Base-by-base conservation (phyloP, 2,113 vertebrate species). In the Tricholaema leucomelas region DNA sequence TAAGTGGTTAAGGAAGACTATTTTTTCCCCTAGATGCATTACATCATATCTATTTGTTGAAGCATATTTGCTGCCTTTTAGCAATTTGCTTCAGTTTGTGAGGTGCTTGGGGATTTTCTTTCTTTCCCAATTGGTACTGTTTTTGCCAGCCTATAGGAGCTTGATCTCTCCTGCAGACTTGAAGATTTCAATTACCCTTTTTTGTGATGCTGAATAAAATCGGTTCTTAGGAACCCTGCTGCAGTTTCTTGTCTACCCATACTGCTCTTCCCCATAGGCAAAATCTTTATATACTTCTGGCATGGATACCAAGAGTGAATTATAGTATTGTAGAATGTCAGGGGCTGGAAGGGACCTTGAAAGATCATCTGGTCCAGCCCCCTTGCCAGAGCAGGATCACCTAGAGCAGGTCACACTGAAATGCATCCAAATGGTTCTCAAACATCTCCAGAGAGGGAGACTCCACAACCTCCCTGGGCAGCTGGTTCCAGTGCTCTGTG, bases 81-180 rank as follows among this genome's bases (percentile, higher is more conserved):
- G 54, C 3, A 16, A 35, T 30, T 80, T 25, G 21, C 52, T 83
- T 77, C 9, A 6, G 67, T 67, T 72, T 60, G 19, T 52, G 46
- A 75, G 12, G 40, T 60, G 14, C 8, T 78, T 58, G 25, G 25
- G 85, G 69, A 2, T 10, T 48, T 56, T 55, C 38, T 15, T 27
- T 42, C 15, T 9, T 48, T 15, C 11, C n/a, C 10, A 1, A 2
- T 5, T 74, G 12, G 5, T 7, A 2, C 0, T n/a, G 25, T 11
- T 77, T 86, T 75, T 71, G 33, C 6, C 28, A 59, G 15, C 14
- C 28, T 1, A 0, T 16, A 40, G 23, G 38, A 64, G 4, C 40
- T 80, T 33, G 25, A 3, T 30, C 3, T 19, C 15, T 31, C 14
- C 11, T 31, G 10, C 3, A 50, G 27, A 12, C 12, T 33, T 52